A percentile compares a stretch with the other conserved stretches of the same genome.
phyloP scores from a whole-genome alignment of 1,140 invertebrate genomes.

The Zophobas morio region DNA sequence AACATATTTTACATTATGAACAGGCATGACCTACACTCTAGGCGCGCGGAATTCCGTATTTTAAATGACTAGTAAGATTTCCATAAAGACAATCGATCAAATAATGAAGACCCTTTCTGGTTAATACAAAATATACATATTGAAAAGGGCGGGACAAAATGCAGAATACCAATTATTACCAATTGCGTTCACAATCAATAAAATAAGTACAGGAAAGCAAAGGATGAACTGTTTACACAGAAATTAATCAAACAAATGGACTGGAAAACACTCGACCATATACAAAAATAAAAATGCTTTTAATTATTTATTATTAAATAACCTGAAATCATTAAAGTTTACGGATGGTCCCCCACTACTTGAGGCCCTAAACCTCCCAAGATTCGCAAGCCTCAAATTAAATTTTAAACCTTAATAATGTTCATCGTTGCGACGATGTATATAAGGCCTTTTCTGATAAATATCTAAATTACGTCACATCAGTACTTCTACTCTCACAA shows the following conservation, averaged over 20 bases:
- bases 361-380: slow-evolving; percentile 5
- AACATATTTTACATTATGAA: slow-evolving; percentile 43
- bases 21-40: slow-evolving; percentile 46
- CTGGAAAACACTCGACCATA: slow-evolving; percentile 25
- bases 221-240: slow-evolving; percentile 20
- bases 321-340: slow-evolving; percentile 37
- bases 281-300: slow-evolving; percentile 49
- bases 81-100: slow-evolving; percentile 24
- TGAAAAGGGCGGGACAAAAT: slow-evolving; percentile 37
- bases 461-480: slow-evolving; percentile 46
- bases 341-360: slow-evolving; percentile 39
- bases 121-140: slow-evolving; percentile 43
- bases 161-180: slow-evolving; percentile 46
- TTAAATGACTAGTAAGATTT: slow-evolving; percentile 48
- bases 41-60: slow-evolving; percentile 40
- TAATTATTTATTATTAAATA: slow-evolving; percentile 45
- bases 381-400: slow-evolving; percentile 34
- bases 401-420: slow-evolving; percentile 42
- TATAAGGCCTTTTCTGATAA: slow-evolving; percentile 50
- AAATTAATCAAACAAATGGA: slow-evolving; percentile 12
- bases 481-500: slow-evolving; percentile 51
- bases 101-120: slow-evolving; percentile 30
- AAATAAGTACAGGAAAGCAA: slow-evolving; percentile 47
- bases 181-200: slow-evolving; percentile 46
- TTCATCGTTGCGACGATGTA: slow-evolving; percentile 47